phyloP scores from a whole-genome alignment of 2,797 vertebrate genomes.

The Pseudochaenichthys georgianus region DNA sequence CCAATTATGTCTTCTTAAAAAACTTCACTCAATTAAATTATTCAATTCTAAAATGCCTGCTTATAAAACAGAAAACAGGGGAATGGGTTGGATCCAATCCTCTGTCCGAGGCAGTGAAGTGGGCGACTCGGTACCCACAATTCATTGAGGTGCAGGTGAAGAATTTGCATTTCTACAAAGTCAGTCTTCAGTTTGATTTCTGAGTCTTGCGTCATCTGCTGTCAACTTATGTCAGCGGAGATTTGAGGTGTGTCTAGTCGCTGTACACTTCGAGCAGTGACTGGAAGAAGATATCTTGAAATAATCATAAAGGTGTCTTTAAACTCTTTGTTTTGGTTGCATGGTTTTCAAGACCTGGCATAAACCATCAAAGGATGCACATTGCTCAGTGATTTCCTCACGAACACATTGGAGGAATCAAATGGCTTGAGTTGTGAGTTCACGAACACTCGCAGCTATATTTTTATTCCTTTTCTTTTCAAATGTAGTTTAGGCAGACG shows the following conservation, averaged over 20 bases:
- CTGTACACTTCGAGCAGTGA: conserved; percentile 29
- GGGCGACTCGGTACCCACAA: conserved; percentile 43
- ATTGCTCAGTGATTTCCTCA: conserved; percentile 36
- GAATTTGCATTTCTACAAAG: conserved; percentile 52
- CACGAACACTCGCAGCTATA: neutral
- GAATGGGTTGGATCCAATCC: neutral
- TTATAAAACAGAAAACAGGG: neutral
- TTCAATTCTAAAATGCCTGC: conserved; percentile 4
- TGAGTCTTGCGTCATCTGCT: conserved; percentile 66
- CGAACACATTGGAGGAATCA: conserved; percentile 31
- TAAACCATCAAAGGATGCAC: conserved; percentile 24
- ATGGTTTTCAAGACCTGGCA: conserved; percentile 23
- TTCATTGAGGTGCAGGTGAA: conserved; percentile 46
- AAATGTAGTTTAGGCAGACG: neutral
- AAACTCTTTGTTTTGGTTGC: conserved; percentile 8
- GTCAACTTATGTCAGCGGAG: conserved; percentile 62
- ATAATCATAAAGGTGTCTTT: conserved; percentile 15
- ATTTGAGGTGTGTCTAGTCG: conserved; percentile 46
- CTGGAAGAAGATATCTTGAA: conserved; percentile 31
- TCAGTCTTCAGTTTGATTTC: conserved; percentile 55
- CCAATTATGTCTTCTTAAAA: conserved; percentile 14
- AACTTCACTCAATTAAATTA: neutral
- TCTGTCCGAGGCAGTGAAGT: conserved; percentile 18
- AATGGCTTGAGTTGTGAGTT: conserved; percentile 30
- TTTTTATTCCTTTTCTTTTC: neutral